Evolutionary conservation across 1,140 invertebrate genomes (phyloP).

Genomic region (Bombus cullumanus): DNA sequence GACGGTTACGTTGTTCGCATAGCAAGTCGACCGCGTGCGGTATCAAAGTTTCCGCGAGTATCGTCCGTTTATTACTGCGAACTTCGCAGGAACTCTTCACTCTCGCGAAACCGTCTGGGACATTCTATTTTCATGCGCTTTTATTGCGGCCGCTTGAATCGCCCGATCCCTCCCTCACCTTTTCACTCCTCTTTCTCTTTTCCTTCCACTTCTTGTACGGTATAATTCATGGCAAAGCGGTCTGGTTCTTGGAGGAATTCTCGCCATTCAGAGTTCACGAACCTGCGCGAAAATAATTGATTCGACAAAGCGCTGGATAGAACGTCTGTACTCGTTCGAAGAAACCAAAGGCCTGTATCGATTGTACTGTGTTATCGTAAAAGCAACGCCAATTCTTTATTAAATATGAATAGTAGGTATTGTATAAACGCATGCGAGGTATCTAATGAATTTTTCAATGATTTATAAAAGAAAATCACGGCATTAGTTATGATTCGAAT

Average conservation of each 20-base stretch:
- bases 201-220: not conserved
- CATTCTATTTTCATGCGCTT: conserved; percentile 44
- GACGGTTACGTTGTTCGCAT: conserved; percentile 11
- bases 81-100: conserved; percentile 10
- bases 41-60: conserved; percentile 21
- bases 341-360: not conserved
- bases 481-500: no score
- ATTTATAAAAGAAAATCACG: no score
- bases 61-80: conserved; percentile 39
- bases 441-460: no score
- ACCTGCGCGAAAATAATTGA: conserved; percentile 25
- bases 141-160: conserved; percentile 20
- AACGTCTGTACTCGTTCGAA: not conserved
- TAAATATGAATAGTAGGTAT: no score
- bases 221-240: conserved; percentile 13
- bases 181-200: not conserved
- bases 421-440: no score
- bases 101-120: not conserved
- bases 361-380: not conserved
- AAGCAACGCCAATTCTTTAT: no score
- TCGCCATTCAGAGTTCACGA: not conserved
- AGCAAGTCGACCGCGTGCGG: not conserved
- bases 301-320: not conserved
- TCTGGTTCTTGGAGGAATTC: conserved; percentile 8
- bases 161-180: not conserved